Conservation (phyloP, 2,888 invertebrate species). For the Carabus problematicus region DNA sequence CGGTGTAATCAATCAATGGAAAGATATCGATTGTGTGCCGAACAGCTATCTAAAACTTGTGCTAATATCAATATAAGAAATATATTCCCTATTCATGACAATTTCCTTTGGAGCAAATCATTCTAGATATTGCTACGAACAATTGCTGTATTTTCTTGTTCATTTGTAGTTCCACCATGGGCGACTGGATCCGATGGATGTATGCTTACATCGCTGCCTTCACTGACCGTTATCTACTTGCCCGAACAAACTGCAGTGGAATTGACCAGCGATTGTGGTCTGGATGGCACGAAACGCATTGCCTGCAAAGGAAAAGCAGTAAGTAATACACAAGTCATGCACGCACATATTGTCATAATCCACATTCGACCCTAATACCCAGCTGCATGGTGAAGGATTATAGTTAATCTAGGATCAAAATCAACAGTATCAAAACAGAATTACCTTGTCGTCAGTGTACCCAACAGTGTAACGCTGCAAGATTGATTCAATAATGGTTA, state of each 20-base stretch:
- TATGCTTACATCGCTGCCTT: conserved; percentile 74
- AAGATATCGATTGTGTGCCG: no score
- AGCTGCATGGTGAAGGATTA: no score
- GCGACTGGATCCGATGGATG: conserved; percentile 73
- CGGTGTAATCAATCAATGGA: no score
- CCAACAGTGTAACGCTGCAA: neutral
- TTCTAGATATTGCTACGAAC: no score
- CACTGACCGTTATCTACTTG: conserved; percentile 75
- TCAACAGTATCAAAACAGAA: neutral
- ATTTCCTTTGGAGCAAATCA: no score
- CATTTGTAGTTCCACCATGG: conserved; percentile 74
- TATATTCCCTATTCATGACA: no score
- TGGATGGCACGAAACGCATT: conserved; percentile 75
- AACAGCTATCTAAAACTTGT: no score
- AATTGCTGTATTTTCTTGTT: conserved; percentile 18
- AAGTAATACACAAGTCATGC: conserved; percentile 55
- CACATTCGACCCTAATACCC: neutral
- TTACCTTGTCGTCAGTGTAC: neutral
- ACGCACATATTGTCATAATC: neutral
- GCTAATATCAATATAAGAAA: no score
- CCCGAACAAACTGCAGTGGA: conserved; percentile 80
- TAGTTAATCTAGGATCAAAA: no score
- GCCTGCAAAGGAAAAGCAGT: conserved; percentile 80
- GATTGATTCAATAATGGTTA: neutral
- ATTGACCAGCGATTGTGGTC: conserved; percentile 76